These are phyloP conservation scores for Mya arenaria DNA, from an alignment of 1,140 invertebrate species.

Conservation along the genomic window DNA sequence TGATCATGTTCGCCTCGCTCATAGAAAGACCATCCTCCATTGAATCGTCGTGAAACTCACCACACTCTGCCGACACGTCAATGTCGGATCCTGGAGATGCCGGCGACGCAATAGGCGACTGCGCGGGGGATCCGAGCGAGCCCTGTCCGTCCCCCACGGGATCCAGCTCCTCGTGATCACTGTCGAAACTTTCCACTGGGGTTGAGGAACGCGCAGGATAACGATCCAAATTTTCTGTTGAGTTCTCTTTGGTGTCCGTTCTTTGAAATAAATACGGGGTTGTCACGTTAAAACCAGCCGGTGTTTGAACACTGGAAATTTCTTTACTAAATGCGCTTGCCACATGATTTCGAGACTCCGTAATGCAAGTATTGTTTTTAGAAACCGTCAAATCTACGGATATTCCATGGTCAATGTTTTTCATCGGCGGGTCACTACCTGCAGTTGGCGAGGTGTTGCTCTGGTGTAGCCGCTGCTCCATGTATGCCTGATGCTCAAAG, in stretches of 20 bases:
- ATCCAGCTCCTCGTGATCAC: conserved; percentile 34
- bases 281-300: too few relatives aligned
- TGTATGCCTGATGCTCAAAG: conserved; percentile 15
- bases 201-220: conserved; percentile 43
- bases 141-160: conserved; percentile 50
- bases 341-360: too few relatives aligned
- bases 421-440: conserved; percentile 26
- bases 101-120: conserved; percentile 51
- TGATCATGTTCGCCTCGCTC: conserved; percentile 38
- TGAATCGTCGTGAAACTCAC: conserved; percentile 35
- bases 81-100: conserved; percentile 15
- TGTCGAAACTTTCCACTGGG: conserved; percentile 33
- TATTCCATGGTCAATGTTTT: neutral
- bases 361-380: too few relatives aligned
- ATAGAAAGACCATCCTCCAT: conserved; percentile 22
- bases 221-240: conserved; percentile 9
- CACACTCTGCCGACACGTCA: conserved; percentile 30
- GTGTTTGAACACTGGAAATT: too few relatives aligned
- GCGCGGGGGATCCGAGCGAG: conserved; percentile 34
- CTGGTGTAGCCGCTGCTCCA: conserved; percentile 5
- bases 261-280: too few relatives aligned
- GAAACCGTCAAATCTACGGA: neutral
- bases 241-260: too few relatives aligned
- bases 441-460: conserved; percentile 43
- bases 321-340: too few relatives aligned